Conservation (phyloP, 2,888 invertebrate species). For the Myopa testacea region DNA sequence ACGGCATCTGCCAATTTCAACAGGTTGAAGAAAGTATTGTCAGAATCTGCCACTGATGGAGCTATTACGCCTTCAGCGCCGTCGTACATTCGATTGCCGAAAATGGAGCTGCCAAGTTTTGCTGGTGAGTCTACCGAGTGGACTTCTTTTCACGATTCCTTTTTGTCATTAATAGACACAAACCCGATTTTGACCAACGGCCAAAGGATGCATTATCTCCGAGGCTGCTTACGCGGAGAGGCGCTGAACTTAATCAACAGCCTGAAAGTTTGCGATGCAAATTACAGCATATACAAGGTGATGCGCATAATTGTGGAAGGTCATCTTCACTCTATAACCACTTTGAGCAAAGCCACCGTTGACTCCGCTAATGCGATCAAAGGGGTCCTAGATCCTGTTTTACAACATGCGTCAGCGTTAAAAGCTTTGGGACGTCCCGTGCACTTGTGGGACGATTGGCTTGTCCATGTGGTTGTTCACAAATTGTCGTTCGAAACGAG, state of each 20-base stretch:
- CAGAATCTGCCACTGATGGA: background rate
- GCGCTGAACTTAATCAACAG: background rate
- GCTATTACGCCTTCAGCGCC: background rate
- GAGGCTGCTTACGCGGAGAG: too few relatives aligned
- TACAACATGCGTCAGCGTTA: too few relatives aligned
- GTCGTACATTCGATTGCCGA: background rate
- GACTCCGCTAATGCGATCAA: too few relatives aligned
- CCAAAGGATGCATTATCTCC: too few relatives aligned
- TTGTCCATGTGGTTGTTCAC: too few relatives aligned
- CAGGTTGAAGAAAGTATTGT: background rate
- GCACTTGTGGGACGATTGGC: too few relatives aligned
- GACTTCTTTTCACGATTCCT: constrained; percentile 3
- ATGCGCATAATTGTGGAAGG: too few relatives aligned
- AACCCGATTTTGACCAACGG: background rate
- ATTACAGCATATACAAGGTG: background rate
- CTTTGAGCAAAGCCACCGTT: too few relatives aligned
- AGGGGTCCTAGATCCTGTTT: too few relatives aligned
- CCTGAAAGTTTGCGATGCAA: background rate
- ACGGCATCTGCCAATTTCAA: constrained; percentile 5
- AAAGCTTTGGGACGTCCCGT: too few relatives aligned
- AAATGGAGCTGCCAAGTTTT: background rate
- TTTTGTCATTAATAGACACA: background rate
- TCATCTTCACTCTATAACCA: too few relatives aligned
- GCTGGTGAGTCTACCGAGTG: constrained; percentile 2
- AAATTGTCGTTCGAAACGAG: too few relatives aligned